These are phyloP conservation scores for Contarinia nasturtii DNA, from an alignment of 1,140 invertebrate species.

Conservation along the genomic window DNA sequence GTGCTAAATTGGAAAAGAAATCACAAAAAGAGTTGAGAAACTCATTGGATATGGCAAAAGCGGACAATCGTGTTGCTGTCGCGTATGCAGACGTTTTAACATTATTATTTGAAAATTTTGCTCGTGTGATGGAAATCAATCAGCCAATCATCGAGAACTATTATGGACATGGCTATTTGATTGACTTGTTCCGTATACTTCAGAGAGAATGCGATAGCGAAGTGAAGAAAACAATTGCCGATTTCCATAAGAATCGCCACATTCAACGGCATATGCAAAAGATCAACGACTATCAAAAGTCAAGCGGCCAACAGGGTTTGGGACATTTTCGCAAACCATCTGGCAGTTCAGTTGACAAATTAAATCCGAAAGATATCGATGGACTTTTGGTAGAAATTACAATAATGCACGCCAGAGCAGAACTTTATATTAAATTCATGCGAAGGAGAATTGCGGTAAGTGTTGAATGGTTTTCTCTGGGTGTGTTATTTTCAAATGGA, in stretches of 20 bases:
- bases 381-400: conserved; percentile 78
- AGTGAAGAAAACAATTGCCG: conserved; percentile 43
- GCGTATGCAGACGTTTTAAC: conserved; percentile 71
- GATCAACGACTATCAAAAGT: conserved; percentile 35
- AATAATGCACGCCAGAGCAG: conserved; percentile 72
- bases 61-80: conserved; percentile 51
- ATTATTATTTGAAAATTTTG: conserved; percentile 74
- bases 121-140: conserved; percentile 72
- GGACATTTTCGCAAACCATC: conserved; percentile 21
- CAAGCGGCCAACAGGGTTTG: conserved; percentile 15
- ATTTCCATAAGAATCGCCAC: conserved; percentile 57
- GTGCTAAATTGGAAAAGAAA: conserved; percentile 54
- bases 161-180: conserved; percentile 68
- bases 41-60: conserved; percentile 36
- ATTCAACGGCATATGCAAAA: conserved; percentile 45
- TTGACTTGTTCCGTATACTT: conserved; percentile 48
- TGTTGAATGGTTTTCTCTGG: conserved; percentile 18
- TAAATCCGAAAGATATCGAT: conserved; percentile 77
- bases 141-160: conserved; percentile 87
- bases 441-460: conserved; percentile 53
- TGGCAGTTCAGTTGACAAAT: conserved; percentile 29
- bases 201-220: conserved; percentile 78
- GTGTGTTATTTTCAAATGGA: background rate
- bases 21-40: conserved; percentile 52
- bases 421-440: conserved; percentile 83